Conservation (phyloP, 2,113 vertebrate genomes). For the Thinocorus orbignyianus region DNA sequence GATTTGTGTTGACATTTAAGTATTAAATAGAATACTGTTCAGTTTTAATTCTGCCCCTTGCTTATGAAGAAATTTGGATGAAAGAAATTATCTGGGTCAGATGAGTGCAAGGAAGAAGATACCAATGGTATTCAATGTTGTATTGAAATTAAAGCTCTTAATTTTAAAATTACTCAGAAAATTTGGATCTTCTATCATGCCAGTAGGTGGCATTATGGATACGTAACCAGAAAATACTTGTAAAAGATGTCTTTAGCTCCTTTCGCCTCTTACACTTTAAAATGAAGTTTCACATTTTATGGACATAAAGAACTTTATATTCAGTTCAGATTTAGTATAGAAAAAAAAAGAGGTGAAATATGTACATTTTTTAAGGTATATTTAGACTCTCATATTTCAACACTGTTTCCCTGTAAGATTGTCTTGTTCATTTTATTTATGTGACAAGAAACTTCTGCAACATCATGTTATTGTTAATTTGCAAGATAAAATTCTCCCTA, state of each 20-base stretch:
- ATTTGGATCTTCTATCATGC: not conserved
- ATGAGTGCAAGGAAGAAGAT: not conserved
- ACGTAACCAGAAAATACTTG: not conserved
- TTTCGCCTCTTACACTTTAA: not conserved
- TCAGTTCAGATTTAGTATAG: not conserved
- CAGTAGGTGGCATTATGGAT: conserved; percentile 55
- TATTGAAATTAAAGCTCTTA: not conserved
- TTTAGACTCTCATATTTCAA: not conserved
- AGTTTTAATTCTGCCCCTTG: not conserved
- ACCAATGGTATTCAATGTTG: not conserved
- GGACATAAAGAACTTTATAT: not conserved
- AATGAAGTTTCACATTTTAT: not conserved
- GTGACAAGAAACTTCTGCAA: not conserved
- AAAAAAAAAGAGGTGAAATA: not conserved
- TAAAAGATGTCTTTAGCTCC: not conserved
- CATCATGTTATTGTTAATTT: not conserved
- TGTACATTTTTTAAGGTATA: not conserved
- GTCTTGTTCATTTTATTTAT: not conserved
- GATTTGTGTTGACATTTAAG: not conserved
- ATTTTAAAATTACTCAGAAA: not conserved
- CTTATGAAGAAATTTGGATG: not conserved
- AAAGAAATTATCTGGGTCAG: not conserved
- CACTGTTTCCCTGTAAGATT: not conserved
- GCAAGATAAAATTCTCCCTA: not conserved
- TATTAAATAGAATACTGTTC: not conserved